These are phyloP conservation scores for Lucilia sericata DNA, from an alignment of 1,140 invertebrate species.

Conservation along the genomic window DNA sequence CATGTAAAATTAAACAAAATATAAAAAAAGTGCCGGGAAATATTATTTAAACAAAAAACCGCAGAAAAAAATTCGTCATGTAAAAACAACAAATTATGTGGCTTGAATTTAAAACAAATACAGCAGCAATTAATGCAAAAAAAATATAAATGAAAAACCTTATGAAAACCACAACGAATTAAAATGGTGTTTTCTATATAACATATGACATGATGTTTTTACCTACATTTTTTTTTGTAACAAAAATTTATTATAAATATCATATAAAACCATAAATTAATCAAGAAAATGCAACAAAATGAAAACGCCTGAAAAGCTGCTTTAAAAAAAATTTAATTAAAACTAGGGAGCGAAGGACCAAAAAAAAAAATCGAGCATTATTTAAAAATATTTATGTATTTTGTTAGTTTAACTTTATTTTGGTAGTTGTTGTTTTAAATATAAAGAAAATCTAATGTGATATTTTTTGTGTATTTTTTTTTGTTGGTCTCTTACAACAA, in stretches of 20 bases:
- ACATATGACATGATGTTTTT: background rate
- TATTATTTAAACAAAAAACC: too few species aligned
- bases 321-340: too few species aligned
- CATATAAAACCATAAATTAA: slow-evolving; percentile 17
- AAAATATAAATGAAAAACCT: too few species aligned
- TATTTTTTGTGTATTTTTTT: background rate
- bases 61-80: too few species aligned
- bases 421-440: background rate
- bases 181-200: background rate
- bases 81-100: slow-evolving; percentile 6
- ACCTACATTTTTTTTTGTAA: background rate
- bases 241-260: slow-evolving; percentile 3
- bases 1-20: too few species aligned
- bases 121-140: too few species aligned
- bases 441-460: slow-evolving; percentile 4
- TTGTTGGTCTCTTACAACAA: background rate
- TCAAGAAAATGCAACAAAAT: background rate
- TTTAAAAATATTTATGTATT: background rate
- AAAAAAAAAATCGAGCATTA: background rate
- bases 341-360: background rate
- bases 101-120: background rate
- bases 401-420: background rate
- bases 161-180: background rate
- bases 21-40: too few species aligned
- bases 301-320: background rate